Evolutionary conservation across 2,888 invertebrate genomes (phyloP).

Genomic region (Antheraea assamensis): DNA sequence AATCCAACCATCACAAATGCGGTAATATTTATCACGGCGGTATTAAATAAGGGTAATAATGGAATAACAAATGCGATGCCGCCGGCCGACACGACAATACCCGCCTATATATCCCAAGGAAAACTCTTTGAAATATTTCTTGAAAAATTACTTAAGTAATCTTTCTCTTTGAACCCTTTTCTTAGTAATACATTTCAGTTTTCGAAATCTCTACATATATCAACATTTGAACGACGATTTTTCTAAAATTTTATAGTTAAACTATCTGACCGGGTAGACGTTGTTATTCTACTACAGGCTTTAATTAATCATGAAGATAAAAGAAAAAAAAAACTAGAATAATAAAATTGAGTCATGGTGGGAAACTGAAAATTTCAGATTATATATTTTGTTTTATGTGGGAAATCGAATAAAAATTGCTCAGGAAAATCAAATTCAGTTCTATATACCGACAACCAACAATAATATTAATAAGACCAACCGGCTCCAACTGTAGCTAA

Average conservation of each 20-base stretch:
- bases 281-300: too few species aligned
- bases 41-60: slow-evolving; percentile 74
- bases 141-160: slow-evolving; percentile 22
- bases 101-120: slow-evolving; percentile 18
- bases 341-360: too few species aligned
- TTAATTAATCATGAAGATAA: too few species aligned
- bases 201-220: background rate
- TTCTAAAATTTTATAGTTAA: background rate
- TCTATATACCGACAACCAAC: too few species aligned
- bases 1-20: slow-evolving; percentile 52
- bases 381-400: too few species aligned
- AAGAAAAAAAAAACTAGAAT: too few species aligned
- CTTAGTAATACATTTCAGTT: background rate
- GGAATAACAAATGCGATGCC: slow-evolving; percentile 66
- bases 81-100: slow-evolving; percentile 51
- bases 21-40: slow-evolving; percentile 62
- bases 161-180: slow-evolving; percentile 19
- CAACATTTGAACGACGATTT: background rate
- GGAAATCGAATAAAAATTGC: too few species aligned
- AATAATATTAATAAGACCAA: too few species aligned
- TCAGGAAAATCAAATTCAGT: too few species aligned
- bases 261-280: too few species aligned
- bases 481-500: too few species aligned
- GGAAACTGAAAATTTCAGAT: too few species aligned
- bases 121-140: slow-evolving; percentile 23